Conservation (phyloP, 2,888 invertebrate species). For the Malacosoma neustria region DNA sequence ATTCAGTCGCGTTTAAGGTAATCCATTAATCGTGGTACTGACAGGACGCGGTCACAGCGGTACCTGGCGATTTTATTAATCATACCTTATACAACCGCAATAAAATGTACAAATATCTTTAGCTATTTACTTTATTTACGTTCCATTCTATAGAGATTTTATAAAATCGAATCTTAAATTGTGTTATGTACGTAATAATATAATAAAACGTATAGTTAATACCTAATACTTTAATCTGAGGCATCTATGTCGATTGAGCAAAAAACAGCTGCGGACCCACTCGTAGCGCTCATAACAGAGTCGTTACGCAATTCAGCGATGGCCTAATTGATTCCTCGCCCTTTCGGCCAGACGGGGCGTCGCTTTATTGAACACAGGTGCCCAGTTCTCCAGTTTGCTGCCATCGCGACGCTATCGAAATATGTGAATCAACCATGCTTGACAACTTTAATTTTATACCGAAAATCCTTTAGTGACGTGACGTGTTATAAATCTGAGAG, state of each 20-base stretch:
- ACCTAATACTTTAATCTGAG: constrained; percentile 62
- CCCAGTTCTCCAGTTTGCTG: constrained; percentile 52
- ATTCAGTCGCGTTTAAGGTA: constrained; percentile 32
- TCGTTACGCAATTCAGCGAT: constrained; percentile 68
- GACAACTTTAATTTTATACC: constrained; percentile 61
- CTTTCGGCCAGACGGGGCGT: constrained; percentile 66
- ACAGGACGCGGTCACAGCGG: constrained; percentile 7
- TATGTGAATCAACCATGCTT: constrained; percentile 45
- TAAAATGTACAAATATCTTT: too few relatives aligned
- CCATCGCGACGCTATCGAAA: constrained; percentile 36
- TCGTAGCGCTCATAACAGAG: constrained; percentile 65
- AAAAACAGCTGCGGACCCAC: constrained; percentile 66
- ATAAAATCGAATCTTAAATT: too few relatives aligned
- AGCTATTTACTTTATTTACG: too few relatives aligned
- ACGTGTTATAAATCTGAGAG: constrained; percentile 56
- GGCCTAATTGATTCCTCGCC: constrained; percentile 73
- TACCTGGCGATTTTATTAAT: background rate
- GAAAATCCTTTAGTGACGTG: constrained; percentile 59
- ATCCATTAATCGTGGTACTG: constrained; percentile 26
- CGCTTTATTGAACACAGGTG: constrained; percentile 71
- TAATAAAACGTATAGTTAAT: constrained; percentile 48
- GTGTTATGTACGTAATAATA: too few relatives aligned
- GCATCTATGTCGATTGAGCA: constrained; percentile 65
- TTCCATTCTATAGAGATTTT: too few relatives aligned
- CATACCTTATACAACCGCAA: background rate